Conservation (phyloP, 92 coral and sea anemone genomes). For the Micromussa lordhowensis region DNA sequence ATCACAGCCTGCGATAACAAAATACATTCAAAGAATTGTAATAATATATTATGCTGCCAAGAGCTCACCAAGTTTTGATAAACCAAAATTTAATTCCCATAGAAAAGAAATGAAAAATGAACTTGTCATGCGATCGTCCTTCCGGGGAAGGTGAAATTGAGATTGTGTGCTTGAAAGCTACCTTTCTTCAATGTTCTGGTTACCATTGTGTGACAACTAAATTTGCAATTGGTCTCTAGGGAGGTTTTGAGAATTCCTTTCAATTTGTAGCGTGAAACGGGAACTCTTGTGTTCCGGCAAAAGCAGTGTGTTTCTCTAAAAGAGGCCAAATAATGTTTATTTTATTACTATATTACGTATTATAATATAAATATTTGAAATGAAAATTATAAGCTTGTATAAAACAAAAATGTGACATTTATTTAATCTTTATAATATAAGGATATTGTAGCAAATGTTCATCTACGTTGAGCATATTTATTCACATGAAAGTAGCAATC, state of each 20-base stretch:
- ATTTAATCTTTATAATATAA: too few relatives aligned
- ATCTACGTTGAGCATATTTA: not conserved
- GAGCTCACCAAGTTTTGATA: not conserved
- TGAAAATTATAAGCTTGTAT: too few relatives aligned
- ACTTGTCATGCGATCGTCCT: too few relatives aligned
- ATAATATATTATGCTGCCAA: not conserved
- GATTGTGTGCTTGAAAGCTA: not conserved
- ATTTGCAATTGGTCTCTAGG: not conserved
- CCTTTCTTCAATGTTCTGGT: not conserved
- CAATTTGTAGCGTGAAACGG: not conserved
- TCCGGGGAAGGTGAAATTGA: not conserved
- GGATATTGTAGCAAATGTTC: not conserved
- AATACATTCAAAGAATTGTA: not conserved
- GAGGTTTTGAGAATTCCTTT: not conserved
- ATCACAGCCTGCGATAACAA: slow-evolving; percentile 77
- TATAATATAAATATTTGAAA: not conserved
- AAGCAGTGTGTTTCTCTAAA: not conserved
- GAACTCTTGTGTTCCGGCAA: not conserved
- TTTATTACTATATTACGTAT: not conserved
- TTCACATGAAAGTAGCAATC: not conserved
- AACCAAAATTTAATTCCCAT: not conserved
- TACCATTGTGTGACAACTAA: not conserved
- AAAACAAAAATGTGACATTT: too few relatives aligned
- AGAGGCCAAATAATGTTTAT: not conserved
- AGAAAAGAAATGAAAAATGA: not conserved